Conservation (phyloP, 2,888 invertebrate genomes). For the Drosophila kambysellisi region DNA sequence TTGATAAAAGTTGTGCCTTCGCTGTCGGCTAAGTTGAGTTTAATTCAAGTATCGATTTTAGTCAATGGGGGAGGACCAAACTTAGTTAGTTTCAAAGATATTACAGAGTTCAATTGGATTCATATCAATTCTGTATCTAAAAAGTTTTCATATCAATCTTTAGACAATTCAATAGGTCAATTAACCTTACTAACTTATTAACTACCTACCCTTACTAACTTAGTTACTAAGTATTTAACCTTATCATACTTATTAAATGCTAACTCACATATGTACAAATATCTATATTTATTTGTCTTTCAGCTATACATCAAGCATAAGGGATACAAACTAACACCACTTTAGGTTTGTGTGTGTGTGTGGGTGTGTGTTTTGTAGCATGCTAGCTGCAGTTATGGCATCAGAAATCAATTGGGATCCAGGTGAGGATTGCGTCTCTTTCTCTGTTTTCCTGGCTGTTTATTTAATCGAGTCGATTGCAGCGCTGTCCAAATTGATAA, state of each 20-base stretch:
- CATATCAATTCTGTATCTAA: background rate
- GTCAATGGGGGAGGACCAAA: background rate
- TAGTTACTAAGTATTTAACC: no score
- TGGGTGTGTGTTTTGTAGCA: slow-evolving; percentile 59
- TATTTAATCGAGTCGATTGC: slow-evolving; percentile 32
- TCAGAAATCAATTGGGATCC: slow-evolving; percentile 85
- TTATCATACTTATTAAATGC: background rate
- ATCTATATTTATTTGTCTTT: background rate
- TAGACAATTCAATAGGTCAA: background rate
- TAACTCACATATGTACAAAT: background rate
- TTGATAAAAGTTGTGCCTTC: slow-evolving; percentile 30
- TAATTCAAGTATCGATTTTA: slow-evolving; percentile 60
- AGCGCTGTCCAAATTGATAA: slow-evolving; percentile 92
- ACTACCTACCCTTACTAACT: no score
- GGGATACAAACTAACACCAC: background rate
- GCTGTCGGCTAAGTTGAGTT: slow-evolving; percentile 24
- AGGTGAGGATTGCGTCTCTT: slow-evolving; percentile 67
- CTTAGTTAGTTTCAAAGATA: background rate
- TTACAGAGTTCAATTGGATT: background rate
- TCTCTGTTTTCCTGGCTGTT: background rate
- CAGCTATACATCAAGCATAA: slow-evolving; percentile 7
- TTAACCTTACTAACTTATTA: no score
- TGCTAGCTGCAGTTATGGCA: slow-evolving; percentile 85
- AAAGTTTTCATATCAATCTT: background rate
- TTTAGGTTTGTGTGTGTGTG: slow-evolving; percentile 9